Base-by-base conservation (phyloP, 1,140 invertebrate genomes). In the Drosophila grimshawi region DNA sequence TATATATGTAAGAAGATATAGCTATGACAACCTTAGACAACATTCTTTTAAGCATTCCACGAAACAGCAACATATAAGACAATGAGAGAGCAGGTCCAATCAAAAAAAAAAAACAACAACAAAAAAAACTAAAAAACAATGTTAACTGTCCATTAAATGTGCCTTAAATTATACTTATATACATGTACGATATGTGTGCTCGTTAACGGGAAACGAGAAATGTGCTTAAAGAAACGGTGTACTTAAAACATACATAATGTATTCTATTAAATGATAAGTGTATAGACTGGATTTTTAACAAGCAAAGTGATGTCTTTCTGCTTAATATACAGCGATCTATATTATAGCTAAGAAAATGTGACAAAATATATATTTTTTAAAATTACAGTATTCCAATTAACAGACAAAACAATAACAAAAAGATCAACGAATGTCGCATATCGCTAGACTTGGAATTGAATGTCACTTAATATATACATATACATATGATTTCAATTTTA, bases 11-110 rank as follows among this genome's bases (percentile, higher is more conserved):
- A 55, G 66, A 59, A 32, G 51, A 43, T 43, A 45, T 86, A 79
- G 81, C 68, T 88, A 82, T 72, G 75, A 88, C 63, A 82, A 80
- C 72, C 55, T 67, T 88, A 88, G 83, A 79, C 63, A 76, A 88
- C 60, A 66, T 66, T 55, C 55, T 86, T 88, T 80, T 80, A 89
- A 85, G 80, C 85, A 88, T 89, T 88, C 85, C 86, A 66, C 53
- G 60, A 37, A 68, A 63, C 77, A 67, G 65, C 51, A 78, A 86
- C 68, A 81, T 49, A 72, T 69, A 74, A 71, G 85, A 89, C 77
- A 89, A 85, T 80, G 85, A 81, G 71, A 86, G 79, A 86, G 85
- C 83, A 83, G 85, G 76, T 83, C 85, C 83, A 89, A 86, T 86
- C 83, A 89, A 89, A 74, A 74, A 60, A 27, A 8, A 51, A 52